phyloP scores from a whole-genome alignment of 2,113 vertebrate genomes.

The Meles meles region DNA sequence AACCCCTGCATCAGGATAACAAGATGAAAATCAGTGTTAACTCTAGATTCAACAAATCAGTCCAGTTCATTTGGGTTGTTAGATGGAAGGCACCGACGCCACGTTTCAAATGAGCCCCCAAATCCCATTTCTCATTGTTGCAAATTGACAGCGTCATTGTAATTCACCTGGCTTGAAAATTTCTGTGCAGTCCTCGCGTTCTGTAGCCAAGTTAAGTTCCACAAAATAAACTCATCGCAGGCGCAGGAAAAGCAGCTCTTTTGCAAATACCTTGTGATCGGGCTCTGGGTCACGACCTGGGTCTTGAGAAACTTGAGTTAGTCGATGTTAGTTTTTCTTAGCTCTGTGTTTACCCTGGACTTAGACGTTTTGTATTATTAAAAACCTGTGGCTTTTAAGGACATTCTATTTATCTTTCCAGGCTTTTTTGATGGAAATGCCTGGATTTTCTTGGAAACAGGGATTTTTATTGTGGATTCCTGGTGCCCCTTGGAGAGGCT shows the following conservation, averaged over 20 bases:
- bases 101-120: not conserved
- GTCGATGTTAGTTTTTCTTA: slow-evolving; percentile 81
- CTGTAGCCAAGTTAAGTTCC: slow-evolving; percentile 21
- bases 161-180: slow-evolving; percentile 61
- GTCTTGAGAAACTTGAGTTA: slow-evolving; percentile 81
- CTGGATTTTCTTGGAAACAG: slow-evolving; percentile 83
- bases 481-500: slow-evolving; percentile 83
- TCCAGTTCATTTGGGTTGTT: not conserved
- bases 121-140: not conserved
- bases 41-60: not conserved
- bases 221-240: slow-evolving; percentile 51
- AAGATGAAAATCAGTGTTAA: slow-evolving; percentile 3
- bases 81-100: not conserved
- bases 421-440: slow-evolving; percentile 85
- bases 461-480: slow-evolving; percentile 85
- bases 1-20: not conserved
- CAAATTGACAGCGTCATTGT: not conserved
- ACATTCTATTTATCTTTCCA: slow-evolving; percentile 84
- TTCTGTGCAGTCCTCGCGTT: not conserved
- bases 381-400: slow-evolving; percentile 83
- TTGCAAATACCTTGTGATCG: slow-evolving; percentile 75
- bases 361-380: slow-evolving; percentile 84
- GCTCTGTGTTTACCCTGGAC: slow-evolving; percentile 82
- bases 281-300: slow-evolving; percentile 75
- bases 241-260: slow-evolving; percentile 70